Evolutionary conservation across 2,113 vertebrate species (phyloP), one percentile per base, ranked within the genome.

Genomic region (Planiliza haematocheilus): DNA sequence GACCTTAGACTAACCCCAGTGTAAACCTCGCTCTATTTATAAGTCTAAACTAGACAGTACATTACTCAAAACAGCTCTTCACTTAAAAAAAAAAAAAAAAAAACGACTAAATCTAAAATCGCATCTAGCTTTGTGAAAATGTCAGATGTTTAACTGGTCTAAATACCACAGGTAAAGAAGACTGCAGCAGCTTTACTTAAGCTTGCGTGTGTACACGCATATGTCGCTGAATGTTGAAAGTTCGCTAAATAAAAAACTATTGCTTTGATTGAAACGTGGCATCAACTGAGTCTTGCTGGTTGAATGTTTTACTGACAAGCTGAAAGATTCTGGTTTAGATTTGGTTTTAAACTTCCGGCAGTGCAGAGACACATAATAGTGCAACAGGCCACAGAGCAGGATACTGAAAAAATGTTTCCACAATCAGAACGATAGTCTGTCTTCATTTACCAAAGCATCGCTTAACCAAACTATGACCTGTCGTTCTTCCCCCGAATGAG

Each of bases 391-490:
- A 4, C 30, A 36, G 34, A 63, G 20, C 11, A 48, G 41, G 1
- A 30, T 45, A 24, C 5, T 30, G 21, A 46, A 53, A 67, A 65
- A 75, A 64, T 11, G 4, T 52, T 74, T 64, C 45, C 46, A 46
- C 34, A 12, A 46, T 4, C 11, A 13, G 48, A 43, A 73, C 5
- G 2, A 30, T 30, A 30, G 24, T 30, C 24, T 30, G 24, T 30
- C 39, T 50, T 36, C 48, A 46, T 70, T 8, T 42, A 37, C 57
- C 3, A 34, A 13, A 64, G 12, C 61, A 66, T 79, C 60, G 67
- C 38, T 80, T 70, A 41, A 70, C 56, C 64, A 49, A 38, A 69
- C 65, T 34, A 7, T 72, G 70, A 75, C 65, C 63, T 24, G 37
- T 24, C 10, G 20, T 60, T 68, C 20, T 53, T 39, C 20, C 38